Base-by-base conservation (phyloP, 2,113 vertebrate species). In the Rhadina sibilatrix region DNA sequence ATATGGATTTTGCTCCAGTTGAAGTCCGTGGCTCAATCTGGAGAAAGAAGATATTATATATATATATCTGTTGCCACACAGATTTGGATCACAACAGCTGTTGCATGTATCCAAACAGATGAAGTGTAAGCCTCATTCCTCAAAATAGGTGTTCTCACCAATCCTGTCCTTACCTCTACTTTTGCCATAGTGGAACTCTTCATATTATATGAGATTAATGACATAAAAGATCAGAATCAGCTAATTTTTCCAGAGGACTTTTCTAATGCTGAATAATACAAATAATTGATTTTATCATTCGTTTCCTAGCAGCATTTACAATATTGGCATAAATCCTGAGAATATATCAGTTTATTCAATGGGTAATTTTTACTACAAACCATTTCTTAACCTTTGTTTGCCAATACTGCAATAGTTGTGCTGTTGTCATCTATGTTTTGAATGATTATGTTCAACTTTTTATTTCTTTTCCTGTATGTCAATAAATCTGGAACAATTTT, bases 401-500 rank as follows among this genome's bases (percentile, higher is more conserved):
- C 22, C 35, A 63, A 37, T 79, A 68, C 24, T 91, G 63, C 25
- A 88, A 12, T 84, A 56, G 7, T 64, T 60, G 28, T 84, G 31
- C 11, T 87, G 11, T 61, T 76, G 27, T 37, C 54, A 89, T 66
- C 42, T 84, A 49, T 31, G 10, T 63, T 89, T 95, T 60, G 83
- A 83, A 63, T 6, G 0, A 93, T 91, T 46, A 83, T 70, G 78
- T 97, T 89, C 44, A 92, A 38, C 79, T 92, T 90, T 83, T 28
- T 80, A 53, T 94, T 94, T 91, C 12, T 69, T 93, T 53, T 59
- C 30, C 31, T 64, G 24, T 23, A 33, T 81, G 46, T 77, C 60
- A 95, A 54, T 80, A 95, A 93, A 89, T 38, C 46, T 76, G 47
- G 35, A 91, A 81, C 37, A 69, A 83, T 78, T 97, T 92, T 72